Percentiles rank a stretch among this genome's conserved stretches.
Conservation (phyloP, 2,888 invertebrate genomes). For the Diogma glabrata region DNA sequence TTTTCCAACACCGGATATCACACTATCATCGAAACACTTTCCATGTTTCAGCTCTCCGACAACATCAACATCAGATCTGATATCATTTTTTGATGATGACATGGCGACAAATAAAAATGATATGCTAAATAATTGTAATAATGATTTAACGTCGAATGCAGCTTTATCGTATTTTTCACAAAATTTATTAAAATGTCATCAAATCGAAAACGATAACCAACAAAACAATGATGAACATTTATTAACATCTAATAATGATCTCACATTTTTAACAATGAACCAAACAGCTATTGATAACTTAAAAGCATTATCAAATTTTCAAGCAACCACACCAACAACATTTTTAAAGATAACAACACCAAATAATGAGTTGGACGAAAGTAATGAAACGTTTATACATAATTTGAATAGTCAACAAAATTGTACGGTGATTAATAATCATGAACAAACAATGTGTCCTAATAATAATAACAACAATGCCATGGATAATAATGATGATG, state of each 20-base stretch:
- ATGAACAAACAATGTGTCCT: background rate
- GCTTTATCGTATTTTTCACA: background rate
- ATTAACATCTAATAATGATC: no score
- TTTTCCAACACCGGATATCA: slow-evolving; percentile 7
- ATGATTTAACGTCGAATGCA: background rate
- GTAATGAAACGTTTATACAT: background rate
- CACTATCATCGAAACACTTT: slow-evolving; percentile 7
- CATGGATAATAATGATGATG: slow-evolving; percentile 13
- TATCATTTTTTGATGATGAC: slow-evolving; percentile 24
- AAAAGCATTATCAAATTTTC: slow-evolving; percentile 39
- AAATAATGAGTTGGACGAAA: slow-evolving; percentile 10
- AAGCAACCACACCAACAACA: slow-evolving; percentile 37
- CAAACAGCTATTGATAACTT: slow-evolving; percentile 41
- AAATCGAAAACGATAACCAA: background rate
- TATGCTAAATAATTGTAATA: slow-evolving; percentile 2
- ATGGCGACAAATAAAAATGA: slow-evolving; percentile 17
- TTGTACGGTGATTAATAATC: background rate
- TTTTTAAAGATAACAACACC: slow-evolving; percentile 38
- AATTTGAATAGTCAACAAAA: background rate
- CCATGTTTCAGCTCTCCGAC: background rate
- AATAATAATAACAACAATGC: background rate
- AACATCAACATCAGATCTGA: slow-evolving; percentile 21
- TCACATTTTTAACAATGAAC: slow-evolving; percentile 14
- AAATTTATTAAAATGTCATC: slow-evolving; percentile 6
- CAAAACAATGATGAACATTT: no score